Evolutionary conservation across 2,797 vertebrate species (phyloP), one percentile per base, ranked within the genome.

Genomic region (Momotus momota): DNA sequence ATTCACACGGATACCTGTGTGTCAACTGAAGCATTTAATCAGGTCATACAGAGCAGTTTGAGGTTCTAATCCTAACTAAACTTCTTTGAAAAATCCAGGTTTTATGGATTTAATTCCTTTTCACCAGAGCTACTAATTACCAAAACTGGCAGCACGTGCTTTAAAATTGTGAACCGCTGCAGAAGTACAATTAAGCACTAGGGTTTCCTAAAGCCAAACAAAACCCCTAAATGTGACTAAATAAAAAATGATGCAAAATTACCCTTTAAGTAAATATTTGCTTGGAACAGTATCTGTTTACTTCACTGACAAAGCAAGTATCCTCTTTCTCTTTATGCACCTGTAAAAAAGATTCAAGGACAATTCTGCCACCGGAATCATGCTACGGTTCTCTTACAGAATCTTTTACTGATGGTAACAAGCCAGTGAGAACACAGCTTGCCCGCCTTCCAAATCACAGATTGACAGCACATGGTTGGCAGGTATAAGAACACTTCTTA

Each of bases 221-320:
- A 89, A 88, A 60, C 38, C 10, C 40, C 57, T 61, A 40, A 35
- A 52, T 5, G 15, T 18, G 45, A 33, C 62, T 72, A 62, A 70
- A 77, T 25, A 25, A 90, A 85, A 72, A 70, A 48, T 31, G 0
- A 91, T 31, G 40, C 13, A 49, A 67, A 83, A 80, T 17, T n/a
- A 52, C 12, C 52, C 74, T 66, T 91, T 58, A 65, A 66, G 69
- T 49, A 91, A 91, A 69, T 79, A 92, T 66, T 89, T 96, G 40
- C 46, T 75, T 89, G 52, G 26, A 65, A 88, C n/a, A 75, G 11
- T 35, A 55, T 61, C 58, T 75, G 31, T 45, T 75, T 38, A 11
- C 77, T 69, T 79, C 43, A 40, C 58, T 85, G 71, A 52, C 51
- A 94, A 84, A 79, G 29, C 31, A 61, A 66, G 22, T 14, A 29